Evolutionary conservation across 2,888 invertebrate genomes (phyloP).

Genomic region (Stenchaetothrips biformis): DNA sequence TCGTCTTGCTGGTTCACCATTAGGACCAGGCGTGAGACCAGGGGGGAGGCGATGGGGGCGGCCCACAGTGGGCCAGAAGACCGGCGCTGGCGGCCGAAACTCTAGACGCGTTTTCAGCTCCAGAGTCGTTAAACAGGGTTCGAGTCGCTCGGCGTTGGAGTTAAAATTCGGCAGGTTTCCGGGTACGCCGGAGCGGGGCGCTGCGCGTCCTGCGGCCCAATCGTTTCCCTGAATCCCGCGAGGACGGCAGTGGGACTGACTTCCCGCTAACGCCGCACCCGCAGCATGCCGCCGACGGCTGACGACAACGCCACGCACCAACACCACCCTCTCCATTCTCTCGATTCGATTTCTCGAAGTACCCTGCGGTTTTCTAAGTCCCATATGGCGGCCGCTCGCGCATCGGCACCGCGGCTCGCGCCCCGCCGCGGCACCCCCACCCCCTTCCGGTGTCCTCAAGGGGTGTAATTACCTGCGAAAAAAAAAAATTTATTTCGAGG

Average conservation of each 20-base stretch:
- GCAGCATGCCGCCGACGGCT: neutral
- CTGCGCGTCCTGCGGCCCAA: neutral
- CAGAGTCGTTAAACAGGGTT: no score
- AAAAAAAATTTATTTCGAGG: neutral
- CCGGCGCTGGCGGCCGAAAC: no score
- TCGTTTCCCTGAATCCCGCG: neutral
- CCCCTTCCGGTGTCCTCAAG: neutral
- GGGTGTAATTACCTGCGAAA: slow-evolving; percentile 3
- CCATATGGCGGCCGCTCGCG: no score
- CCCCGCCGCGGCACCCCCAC: neutral
- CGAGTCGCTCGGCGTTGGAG: no score
- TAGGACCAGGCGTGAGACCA: no score
- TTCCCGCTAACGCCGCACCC: neutral
- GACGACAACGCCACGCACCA: neutral
- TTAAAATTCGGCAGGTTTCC: no score
- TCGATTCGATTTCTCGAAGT: neutral
- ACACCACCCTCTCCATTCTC: neutral
- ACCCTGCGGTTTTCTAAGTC: neutral
- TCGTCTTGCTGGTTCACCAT: no score
- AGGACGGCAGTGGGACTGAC: neutral
- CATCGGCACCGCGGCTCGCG: no score
- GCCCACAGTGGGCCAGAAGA: no score
- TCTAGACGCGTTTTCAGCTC: no score
- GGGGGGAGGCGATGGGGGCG: no score
- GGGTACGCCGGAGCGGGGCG: no score